Conservation (phyloP, 1,140 invertebrate genomes). For the Elysia chlorotica region DNA sequence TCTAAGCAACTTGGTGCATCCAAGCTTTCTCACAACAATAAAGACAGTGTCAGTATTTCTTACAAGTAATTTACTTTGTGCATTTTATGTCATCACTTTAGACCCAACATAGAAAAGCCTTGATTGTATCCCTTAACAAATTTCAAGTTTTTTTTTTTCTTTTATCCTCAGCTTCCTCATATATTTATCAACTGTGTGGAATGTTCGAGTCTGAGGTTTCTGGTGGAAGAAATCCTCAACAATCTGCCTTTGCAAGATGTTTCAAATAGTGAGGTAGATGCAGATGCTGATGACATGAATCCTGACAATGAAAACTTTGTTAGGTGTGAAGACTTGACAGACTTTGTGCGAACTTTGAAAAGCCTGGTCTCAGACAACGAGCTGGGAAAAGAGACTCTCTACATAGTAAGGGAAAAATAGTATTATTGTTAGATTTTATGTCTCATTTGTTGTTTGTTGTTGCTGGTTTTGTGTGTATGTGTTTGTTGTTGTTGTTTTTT, state of each 20-base stretch:
- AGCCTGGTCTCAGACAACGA: conserved; percentile 32
- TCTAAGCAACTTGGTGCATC: no score
- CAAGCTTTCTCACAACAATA: not conserved
- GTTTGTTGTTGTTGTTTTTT: not conserved
- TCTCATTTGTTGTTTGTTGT: conserved; percentile 26
- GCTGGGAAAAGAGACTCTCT: conserved; percentile 48
- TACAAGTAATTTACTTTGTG: not conserved
- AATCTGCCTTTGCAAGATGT: conserved; percentile 61
- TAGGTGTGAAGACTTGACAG: conserved; percentile 79
- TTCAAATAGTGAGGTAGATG: not conserved
- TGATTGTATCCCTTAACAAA: not conserved
- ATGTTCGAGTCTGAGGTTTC: conserved; percentile 75
- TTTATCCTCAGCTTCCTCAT: conserved; percentile 62
- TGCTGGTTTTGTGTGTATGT: not conserved
- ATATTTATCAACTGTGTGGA: conserved; percentile 82
- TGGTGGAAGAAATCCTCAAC: conserved; percentile 77
- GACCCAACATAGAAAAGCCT: no score
- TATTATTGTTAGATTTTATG: no score
- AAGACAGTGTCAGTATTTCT: not conserved
- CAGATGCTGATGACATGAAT: not conserved
- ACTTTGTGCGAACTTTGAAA: conserved; percentile 71
- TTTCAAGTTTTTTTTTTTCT: not conserved
- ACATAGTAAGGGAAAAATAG: no score
- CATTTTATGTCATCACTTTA: no score
- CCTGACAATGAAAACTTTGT: conserved; percentile 48